Conservation (phyloP, 1,140 invertebrate species). For the Drosophila ficusphila region DNA sequence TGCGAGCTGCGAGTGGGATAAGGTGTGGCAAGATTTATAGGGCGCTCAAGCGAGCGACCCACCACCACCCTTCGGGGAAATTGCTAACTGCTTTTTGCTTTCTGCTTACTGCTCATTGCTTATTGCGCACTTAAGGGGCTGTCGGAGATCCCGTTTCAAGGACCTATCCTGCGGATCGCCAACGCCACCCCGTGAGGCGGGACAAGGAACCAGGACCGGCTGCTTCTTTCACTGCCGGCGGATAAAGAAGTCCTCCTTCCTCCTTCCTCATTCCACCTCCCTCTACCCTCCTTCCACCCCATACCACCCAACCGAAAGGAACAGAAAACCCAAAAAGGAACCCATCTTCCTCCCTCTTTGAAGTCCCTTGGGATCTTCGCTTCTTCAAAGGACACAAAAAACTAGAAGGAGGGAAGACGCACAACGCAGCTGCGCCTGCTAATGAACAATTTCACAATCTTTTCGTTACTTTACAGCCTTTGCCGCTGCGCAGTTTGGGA, state of each 20-base stretch:
- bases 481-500: slow-evolving; percentile 43
- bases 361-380: slow-evolving; percentile 2
- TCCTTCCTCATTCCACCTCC: slow-evolving; percentile 17
- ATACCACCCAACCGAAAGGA: slow-evolving; percentile 24
- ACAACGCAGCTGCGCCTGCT: slow-evolving; percentile 40
- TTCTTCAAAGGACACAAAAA: slow-evolving; percentile 16
- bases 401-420: slow-evolving; percentile 12
- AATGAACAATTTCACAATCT: slow-evolving; percentile 33
- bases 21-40: slow-evolving; percentile 25
- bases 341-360: slow-evolving; percentile 17
- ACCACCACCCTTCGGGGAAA: slow-evolving; percentile 36
- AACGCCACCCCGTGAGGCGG: slow-evolving; percentile 62
- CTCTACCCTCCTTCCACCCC: too few species aligned
- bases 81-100: slow-evolving; percentile 58
- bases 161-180: slow-evolving; percentile 45
- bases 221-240: slow-evolving; percentile 58
- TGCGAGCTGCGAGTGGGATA: slow-evolving; percentile 44
- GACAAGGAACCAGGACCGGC: slow-evolving; percentile 32
- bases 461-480: slow-evolving; percentile 21
- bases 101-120: too few species aligned
- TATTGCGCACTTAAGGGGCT: slow-evolving; percentile 58
- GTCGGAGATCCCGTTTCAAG: slow-evolving; percentile 29
- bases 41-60: neutral
- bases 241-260: slow-evolving; percentile 18
- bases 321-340: neutral